Base-by-base conservation (phyloP, 2,888 invertebrate genomes). In the Parnassius apollo region DNA sequence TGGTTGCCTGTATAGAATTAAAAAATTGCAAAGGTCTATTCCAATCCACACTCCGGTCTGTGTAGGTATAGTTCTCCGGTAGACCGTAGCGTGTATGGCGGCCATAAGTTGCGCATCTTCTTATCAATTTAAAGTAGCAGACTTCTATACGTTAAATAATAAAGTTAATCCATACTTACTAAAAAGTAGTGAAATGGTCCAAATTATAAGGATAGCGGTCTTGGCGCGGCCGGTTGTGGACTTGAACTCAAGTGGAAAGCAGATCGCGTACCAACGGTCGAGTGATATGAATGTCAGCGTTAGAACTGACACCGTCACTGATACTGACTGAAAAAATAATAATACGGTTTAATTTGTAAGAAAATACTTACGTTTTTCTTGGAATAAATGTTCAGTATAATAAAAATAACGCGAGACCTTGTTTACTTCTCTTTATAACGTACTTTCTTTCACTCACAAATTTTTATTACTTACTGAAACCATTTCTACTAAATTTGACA, bases 201-300 rank as follows among this genome's bases (percentile, higher is more conserved):
- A 97, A 70, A 96, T 96, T 68, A 94, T 80, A 50, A 94, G 84
- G 68, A 96, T 96, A 61, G 95, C 94, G 2, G 93, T 93, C 81
- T 95, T 94, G 13, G 96, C 96, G 57, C 96, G 92, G 45, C 93
- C 88, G 2, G 95, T 95, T 2, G 96, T 96, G 11, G 95, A 95
- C 78, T 95, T 95, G 89, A 96, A 96, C 76, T 94, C 94, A 69
- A 97, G 91, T 1, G 96, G 97, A 75, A 94, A 95, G 81, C 96
- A 96, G 76, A 97, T 96, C 69, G 97, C 97, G 84, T 96, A 96
- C 96, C 96, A 97, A 67, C 97, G 93, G 85, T 97, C 97, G 69
- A 97, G 93, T 4, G 97, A 96, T 80, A 97, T 97, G 85, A 95
- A 96, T 45, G 96, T 96, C 73, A 98, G 89, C 2, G 97, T 97